A percentile compares a stretch with the other conserved stretches of the same genome.
Conservation (phyloP, 1,140 invertebrate genomes). For the Drosophila sulfurigaster region DNA sequence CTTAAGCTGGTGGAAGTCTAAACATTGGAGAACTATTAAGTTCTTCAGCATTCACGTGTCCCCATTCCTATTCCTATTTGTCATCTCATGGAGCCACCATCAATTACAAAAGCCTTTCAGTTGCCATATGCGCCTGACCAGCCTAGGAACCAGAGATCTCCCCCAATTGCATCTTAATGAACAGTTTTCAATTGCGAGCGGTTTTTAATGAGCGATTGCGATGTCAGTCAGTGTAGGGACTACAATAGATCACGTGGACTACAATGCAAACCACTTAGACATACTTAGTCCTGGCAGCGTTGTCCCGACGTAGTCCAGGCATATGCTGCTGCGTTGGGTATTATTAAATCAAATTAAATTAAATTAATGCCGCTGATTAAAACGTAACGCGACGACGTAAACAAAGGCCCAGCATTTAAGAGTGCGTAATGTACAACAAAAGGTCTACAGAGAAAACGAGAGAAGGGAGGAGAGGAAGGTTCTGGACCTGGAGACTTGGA, state of each 20-base stretch:
- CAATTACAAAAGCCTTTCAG: conserved; percentile 13
- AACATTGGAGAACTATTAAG: not conserved
- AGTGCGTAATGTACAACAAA: conserved; percentile 47
- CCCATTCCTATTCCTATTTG: conserved; percentile 12
- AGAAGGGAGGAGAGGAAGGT: not conserved
- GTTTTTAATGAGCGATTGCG: conserved; percentile 42
- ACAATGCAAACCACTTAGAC: conserved; percentile 68
- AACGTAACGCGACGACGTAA: conserved; percentile 53
- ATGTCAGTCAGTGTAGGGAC: conserved; percentile 13
- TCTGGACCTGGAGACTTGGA: not conserved
- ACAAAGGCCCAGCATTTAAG: conserved; percentile 58
- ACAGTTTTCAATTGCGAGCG: conserved; percentile 10
- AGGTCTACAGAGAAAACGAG: not conserved
- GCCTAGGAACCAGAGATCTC: not conserved
- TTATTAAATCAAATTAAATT: conserved; percentile 84
- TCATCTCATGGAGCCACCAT: conserved; percentile 6
- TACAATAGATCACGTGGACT: conserved; percentile 65
- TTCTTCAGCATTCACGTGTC: not conserved
- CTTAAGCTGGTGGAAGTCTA: not conserved
- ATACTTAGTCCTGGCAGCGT: conserved; percentile 56
- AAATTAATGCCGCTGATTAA: conserved; percentile 79
- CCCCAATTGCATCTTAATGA: conserved; percentile 34
- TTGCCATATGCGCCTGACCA: conserved; percentile 11
- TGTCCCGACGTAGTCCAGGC: conserved; percentile 2
- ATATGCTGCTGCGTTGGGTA: conserved; percentile 18